These are phyloP conservation scores for Anguilla megastoma DNA, from an alignment of 2,797 vertebrate species.

Conservation along the genomic window DNA sequence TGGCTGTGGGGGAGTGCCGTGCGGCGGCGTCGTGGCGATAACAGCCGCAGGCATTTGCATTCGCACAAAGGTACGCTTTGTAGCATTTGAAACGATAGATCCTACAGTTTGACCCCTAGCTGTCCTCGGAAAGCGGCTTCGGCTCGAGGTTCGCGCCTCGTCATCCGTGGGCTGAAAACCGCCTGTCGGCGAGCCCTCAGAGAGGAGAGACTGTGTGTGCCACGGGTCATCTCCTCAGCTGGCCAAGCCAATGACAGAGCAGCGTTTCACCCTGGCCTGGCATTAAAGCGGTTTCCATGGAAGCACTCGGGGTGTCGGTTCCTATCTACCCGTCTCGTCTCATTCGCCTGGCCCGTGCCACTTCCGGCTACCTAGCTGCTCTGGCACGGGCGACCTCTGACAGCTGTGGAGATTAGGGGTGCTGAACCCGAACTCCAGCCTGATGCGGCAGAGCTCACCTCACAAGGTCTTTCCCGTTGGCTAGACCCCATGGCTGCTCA, in stretches of 20 bases:
- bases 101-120: no score
- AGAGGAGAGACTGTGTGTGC: background rate
- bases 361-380: background rate
- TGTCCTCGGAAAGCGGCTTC: background rate
- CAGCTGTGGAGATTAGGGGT: background rate
- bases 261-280: background rate
- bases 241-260: background rate
- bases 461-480: background rate
- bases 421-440: background rate
- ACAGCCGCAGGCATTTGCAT: background rate
- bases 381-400: background rate
- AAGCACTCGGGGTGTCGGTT: background rate
- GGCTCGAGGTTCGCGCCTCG: background rate
- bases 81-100: background rate
- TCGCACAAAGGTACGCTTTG: background rate
- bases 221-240: background rate
- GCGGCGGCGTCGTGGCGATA: background rate
- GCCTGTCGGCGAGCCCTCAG: background rate
- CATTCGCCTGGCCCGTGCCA: slow-evolving; percentile 10
- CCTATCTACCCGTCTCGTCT: background rate
- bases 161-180: background rate
- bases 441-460: slow-evolving; percentile 8
- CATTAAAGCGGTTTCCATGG: background rate
- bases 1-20: background rate
- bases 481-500: background rate